phyloP scores from a whole-genome alignment of 2,888 invertebrate species.

The Morpho achilles region DNA sequence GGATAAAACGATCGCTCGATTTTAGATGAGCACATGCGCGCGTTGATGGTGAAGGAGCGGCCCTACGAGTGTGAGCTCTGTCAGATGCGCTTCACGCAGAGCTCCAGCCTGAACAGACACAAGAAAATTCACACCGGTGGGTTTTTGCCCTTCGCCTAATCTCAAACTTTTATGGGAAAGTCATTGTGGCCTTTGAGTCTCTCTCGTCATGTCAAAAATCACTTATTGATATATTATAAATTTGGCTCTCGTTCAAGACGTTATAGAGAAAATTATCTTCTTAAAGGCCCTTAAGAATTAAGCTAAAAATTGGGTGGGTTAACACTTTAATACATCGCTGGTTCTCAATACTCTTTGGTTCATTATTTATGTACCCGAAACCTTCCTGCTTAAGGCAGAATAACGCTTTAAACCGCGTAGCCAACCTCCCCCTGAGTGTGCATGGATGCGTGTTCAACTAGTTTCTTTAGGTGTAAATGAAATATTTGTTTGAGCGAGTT shows the following conservation, averaged over 20 bases:
- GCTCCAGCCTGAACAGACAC: conserved; percentile 85
- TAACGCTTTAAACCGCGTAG: conserved; percentile 30
- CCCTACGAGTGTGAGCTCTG: conserved; percentile 84
- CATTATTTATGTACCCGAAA: neutral
- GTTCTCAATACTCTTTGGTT: neutral
- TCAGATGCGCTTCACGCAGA: conserved; percentile 85
- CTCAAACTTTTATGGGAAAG: conserved; percentile 10
- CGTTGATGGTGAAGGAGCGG: conserved; percentile 76
- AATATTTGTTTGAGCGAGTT: conserved; percentile 55
- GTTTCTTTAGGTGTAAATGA: conserved; percentile 51
- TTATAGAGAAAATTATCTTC: too few relatives aligned
- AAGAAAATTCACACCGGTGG: conserved; percentile 84
- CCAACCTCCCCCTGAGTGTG: conserved; percentile 75
- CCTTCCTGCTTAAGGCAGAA: conserved; percentile 1
- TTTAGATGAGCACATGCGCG: conserved; percentile 78
- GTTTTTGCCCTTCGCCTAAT: conserved; percentile 43
- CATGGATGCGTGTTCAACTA: conserved; percentile 56
- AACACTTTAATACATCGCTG: neutral
- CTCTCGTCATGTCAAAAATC: too few relatives aligned
- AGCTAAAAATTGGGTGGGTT: neutral
- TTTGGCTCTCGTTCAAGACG: too few relatives aligned
- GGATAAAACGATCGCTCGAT: conserved; percentile 49
- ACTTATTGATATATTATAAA: too few relatives aligned
- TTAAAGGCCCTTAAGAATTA: too few relatives aligned
- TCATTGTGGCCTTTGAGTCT: too few relatives aligned